Conservation (phyloP, 2,797 vertebrate species). For the Erethizon dorsatum region DNA sequence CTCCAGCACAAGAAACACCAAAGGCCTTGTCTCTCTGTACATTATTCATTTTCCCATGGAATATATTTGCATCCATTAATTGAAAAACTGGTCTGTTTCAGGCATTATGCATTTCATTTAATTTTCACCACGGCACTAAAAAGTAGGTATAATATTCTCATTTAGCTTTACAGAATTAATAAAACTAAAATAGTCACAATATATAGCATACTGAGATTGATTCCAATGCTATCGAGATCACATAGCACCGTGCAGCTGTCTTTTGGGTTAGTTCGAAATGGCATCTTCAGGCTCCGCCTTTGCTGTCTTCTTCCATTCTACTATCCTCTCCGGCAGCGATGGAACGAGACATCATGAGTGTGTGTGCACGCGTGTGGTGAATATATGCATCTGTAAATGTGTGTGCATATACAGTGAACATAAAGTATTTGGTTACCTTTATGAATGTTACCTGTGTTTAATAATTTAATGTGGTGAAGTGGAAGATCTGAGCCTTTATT, state of each 20-base stretch:
- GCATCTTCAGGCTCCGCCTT: not conserved
- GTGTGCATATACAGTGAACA: not conserved
- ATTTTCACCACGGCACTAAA: conserved; percentile 1
- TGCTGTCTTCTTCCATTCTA: not conserved
- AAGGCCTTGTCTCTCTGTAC: conserved; percentile 8
- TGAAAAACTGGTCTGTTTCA: not conserved
- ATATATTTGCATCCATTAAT: conserved; percentile 11
- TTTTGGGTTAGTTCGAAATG: not conserved
- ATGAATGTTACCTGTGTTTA: not conserved
- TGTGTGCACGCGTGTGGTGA: no score
- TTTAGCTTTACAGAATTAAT: conserved; percentile 25
- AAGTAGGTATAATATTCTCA: not conserved
- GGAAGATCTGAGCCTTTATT: not conserved
- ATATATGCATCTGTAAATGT: not conserved
- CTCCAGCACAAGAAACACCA: not conserved
- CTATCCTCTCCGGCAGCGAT: not conserved
- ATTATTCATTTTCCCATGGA: not conserved
- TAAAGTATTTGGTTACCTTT: not conserved
- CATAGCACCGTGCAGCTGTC: not conserved
- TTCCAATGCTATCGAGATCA: not conserved
- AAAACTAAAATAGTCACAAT: not conserved
- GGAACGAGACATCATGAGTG: not conserved
- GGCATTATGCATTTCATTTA: not conserved
- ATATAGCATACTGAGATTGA: not conserved
- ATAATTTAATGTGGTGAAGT: not conserved